phyloP scores from a whole-genome alignment of 2,888 invertebrate species.

The Drepana falcataria region DNA sequence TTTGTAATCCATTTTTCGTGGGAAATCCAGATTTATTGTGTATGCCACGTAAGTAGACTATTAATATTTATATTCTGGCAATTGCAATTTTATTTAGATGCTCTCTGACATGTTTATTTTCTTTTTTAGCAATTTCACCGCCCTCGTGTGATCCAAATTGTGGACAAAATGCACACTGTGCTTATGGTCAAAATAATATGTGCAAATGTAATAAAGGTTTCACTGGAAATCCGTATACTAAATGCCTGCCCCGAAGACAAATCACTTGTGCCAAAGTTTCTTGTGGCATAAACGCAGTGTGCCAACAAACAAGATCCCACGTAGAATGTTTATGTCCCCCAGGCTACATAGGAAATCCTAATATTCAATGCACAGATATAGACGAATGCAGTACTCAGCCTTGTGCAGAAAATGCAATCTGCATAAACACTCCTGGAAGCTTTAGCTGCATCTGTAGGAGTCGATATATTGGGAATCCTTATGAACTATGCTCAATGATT shows the following conservation, averaged over 20 bases:
- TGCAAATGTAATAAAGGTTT: constrained; percentile 92
- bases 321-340: constrained; percentile 90
- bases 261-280: constrained; percentile 84
- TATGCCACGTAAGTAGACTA: constrained; percentile 89
- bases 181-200: constrained; percentile 86
- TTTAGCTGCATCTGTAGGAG: constrained; percentile 94
- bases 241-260: constrained; percentile 85
- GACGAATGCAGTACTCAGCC: constrained; percentile 89
- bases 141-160: constrained; percentile 90
- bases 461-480: constrained; percentile 92
- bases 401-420: constrained; percentile 91
- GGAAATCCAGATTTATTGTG: constrained; percentile 94
- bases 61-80: background rate
- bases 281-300: constrained; percentile 89
- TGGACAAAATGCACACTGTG: constrained; percentile 91
- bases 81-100: too few species aligned
- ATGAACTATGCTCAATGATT: constrained; percentile 86
- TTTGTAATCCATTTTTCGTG: constrained; percentile 91
- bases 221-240: constrained; percentile 92
- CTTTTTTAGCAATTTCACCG: constrained; percentile 83
- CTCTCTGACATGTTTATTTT: background rate
- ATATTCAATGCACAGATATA: constrained; percentile 89
- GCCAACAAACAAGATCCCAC: constrained; percentile 84
- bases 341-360: constrained; percentile 92
- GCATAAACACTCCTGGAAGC: constrained; percentile 92